Percentiles rank a stretch among this genome's conserved stretches.
Conservation (phyloP, 2,888 invertebrate species). For the Theretra japonica region DNA sequence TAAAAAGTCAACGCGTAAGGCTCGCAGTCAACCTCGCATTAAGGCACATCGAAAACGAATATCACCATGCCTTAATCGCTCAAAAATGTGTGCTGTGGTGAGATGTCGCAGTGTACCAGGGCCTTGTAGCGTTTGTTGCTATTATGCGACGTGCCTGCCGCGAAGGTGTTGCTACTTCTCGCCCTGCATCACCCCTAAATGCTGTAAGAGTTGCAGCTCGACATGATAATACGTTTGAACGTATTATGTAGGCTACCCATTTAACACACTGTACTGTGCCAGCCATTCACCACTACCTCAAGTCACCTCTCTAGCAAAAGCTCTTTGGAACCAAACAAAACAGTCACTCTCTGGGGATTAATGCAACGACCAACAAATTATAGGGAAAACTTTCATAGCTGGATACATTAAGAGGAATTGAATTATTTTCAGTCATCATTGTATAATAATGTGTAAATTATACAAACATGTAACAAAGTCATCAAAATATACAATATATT, state of each 20-base stretch:
- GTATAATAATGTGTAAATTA: too few species aligned
- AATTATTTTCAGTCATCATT: too few species aligned
- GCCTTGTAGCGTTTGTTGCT: slow-evolving; percentile 55
- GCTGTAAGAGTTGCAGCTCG: slow-evolving; percentile 48
- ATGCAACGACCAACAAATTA: too few species aligned
- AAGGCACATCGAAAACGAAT: slow-evolving; percentile 58
- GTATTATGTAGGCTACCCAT: not conserved
- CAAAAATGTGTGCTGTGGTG: slow-evolving; percentile 62
- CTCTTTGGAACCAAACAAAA: too few species aligned
- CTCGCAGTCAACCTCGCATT: slow-evolving; percentile 64
- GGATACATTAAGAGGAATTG: too few species aligned
- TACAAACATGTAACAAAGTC: too few species aligned
- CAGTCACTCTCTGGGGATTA: too few species aligned
- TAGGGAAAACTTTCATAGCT: too few species aligned
- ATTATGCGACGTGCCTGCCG: slow-evolving; percentile 49
- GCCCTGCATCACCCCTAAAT: slow-evolving; percentile 48
- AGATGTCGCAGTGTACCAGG: slow-evolving; percentile 65
- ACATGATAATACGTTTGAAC: slow-evolving; percentile 41
- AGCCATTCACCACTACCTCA: too few species aligned
- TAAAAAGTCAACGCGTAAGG: slow-evolving; percentile 53
- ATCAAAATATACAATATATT: too few species aligned
- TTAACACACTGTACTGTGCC: not conserved
- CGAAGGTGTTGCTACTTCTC: slow-evolving; percentile 53
- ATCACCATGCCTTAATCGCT: slow-evolving; percentile 72
- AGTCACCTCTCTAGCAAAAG: too few species aligned